A percentile compares a stretch with the other conserved stretches of the same genome.
phyloP scores from a whole-genome alignment of 2,888 invertebrate genomes.

The Neoscelio sp. region DNA sequence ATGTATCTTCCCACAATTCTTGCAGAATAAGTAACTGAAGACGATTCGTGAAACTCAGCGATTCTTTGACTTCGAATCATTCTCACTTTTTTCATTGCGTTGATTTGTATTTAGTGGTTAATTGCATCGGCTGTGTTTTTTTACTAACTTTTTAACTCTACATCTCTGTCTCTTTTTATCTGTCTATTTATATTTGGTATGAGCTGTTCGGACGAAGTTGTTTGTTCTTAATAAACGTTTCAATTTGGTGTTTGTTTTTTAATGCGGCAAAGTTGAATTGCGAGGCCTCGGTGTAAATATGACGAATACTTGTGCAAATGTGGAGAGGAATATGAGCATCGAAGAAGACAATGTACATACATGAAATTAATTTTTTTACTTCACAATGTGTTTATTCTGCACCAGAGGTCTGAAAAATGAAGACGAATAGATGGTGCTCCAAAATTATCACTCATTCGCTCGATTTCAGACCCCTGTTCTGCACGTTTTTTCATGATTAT shows the following conservation, averaged over 20 bases:
- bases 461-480: conserved; percentile 19
- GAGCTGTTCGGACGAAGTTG: conserved; percentile 32
- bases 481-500: conserved; percentile 31
- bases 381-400: conserved; percentile 18
- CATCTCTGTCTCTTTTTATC: conserved; percentile 47
- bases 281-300: conserved; percentile 16
- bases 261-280: background rate
- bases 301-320: background rate
- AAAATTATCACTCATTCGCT: background rate
- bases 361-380: background rate
- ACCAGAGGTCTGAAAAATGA: conserved; percentile 11
- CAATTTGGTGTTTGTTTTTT: conserved; percentile 18
- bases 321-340: too few species aligned
- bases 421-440: background rate
- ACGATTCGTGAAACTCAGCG: conserved; percentile 22
- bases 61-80: conserved; percentile 13
- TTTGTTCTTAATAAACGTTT: conserved; percentile 42
- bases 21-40: conserved; percentile 16
- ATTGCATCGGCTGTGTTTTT: conserved; percentile 51
- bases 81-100: conserved; percentile 37
- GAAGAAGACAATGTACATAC: conserved; percentile 15
- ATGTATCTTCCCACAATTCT: conserved; percentile 2
- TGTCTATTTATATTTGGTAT: conserved; percentile 37
- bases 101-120: conserved; percentile 50
- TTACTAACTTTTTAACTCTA: conserved; percentile 43